Percentiles rank a stretch among this genome's conserved stretches.
Conservation (phyloP, 2,888 invertebrate species). For the Ichneumoninae sp. region DNA sequence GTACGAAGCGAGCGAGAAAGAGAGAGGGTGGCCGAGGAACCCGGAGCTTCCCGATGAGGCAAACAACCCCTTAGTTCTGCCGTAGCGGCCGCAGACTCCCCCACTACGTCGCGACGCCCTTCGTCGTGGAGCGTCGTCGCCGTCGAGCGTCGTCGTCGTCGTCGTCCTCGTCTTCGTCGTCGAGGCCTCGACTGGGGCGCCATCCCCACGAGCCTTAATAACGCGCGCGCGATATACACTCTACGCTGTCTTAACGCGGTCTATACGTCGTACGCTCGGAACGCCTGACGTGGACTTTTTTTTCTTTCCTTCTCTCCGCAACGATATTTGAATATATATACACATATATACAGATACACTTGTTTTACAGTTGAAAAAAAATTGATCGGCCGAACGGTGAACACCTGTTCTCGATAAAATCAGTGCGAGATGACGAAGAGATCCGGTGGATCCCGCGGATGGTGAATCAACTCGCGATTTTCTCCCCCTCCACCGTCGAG, state of each 20-base stretch:
- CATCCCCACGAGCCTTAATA: constrained; percentile 43
- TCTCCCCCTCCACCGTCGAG: neutral
- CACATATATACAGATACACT: neutral
- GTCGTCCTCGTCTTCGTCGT: constrained; percentile 50
- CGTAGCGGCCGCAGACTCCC: constrained; percentile 83
- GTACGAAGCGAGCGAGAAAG: constrained; percentile 41
- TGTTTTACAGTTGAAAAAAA: neutral
- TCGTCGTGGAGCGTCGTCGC: constrained; percentile 73
- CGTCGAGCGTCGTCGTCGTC: constrained; percentile 55
- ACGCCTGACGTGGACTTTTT: constrained; percentile 42
- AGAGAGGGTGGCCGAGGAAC: constrained; percentile 76
- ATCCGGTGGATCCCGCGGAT: neutral
- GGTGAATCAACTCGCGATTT: constrained; percentile 37
- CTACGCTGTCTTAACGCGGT: constrained; percentile 21
- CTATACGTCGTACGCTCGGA: constrained; percentile 40
- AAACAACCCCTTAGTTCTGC: constrained; percentile 84
- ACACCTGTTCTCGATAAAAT: constrained; percentile 10
- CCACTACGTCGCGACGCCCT: constrained; percentile 81
- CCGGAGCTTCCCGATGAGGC: constrained; percentile 80
- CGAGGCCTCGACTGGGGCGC: constrained; percentile 61
- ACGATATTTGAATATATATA: neutral
- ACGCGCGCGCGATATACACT: constrained; percentile 37
- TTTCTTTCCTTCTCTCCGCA: neutral
- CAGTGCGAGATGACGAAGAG: neutral
- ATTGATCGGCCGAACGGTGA: neutral